Conservation (phyloP, 2,797 vertebrate species). For the Spondyliosoma cantharus region DNA sequence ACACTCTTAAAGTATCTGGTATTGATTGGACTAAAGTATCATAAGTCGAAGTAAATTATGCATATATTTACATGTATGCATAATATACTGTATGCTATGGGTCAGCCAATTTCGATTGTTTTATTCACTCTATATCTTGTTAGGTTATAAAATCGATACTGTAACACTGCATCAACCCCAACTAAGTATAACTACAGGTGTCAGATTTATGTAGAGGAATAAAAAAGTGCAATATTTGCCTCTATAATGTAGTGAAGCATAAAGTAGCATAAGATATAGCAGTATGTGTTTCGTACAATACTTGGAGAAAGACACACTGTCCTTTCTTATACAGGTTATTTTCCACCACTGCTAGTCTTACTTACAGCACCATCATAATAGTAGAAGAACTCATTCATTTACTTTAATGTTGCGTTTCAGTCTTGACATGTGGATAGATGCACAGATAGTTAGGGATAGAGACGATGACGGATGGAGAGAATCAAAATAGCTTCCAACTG, state of each 20-base stretch:
- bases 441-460: background rate
- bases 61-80: too few relatives aligned
- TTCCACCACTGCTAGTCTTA: background rate
- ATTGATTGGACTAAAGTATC: too few relatives aligned
- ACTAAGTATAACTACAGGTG: background rate
- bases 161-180: background rate
- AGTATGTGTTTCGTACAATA: too few relatives aligned
- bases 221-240: too few relatives aligned
- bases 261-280: too few relatives aligned
- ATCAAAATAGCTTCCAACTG: constrained; percentile 87
- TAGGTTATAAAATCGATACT: background rate
- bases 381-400: background rate
- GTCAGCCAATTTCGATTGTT: background rate
- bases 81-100: too few relatives aligned
- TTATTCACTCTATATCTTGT: background rate
- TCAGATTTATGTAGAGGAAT: background rate
- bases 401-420: background rate
- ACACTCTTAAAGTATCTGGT: too few relatives aligned
- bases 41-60: too few relatives aligned
- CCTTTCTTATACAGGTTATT: background rate
- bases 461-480: background rate
- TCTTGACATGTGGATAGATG: background rate
- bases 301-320: background rate
- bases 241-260: too few relatives aligned
- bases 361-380: too few relatives aligned